Evolutionary conservation across 2,888 invertebrate species (phyloP).

Genomic region (Limnephilus lunatus): DNA sequence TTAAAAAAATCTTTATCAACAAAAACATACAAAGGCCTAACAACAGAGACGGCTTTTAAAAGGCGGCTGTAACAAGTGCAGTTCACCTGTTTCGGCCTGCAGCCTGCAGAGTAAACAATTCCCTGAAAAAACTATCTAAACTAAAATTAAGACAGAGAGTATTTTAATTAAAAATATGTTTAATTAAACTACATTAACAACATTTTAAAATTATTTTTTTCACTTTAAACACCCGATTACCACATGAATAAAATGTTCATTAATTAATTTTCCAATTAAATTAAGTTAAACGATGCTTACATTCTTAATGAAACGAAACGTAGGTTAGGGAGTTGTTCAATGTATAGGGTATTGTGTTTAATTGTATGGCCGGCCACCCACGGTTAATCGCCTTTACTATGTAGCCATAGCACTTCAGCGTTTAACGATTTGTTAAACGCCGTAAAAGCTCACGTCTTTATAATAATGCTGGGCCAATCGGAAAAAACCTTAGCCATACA

Average conservation of each 20-base stretch:
- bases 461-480: slow-evolving; percentile 5
- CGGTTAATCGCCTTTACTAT: slow-evolving; percentile 31
- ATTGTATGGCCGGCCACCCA: slow-evolving; percentile 34
- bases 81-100: too few relatives aligned
- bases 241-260: background rate
- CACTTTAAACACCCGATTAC: too few relatives aligned
- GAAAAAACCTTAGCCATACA: background rate
- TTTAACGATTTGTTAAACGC: slow-evolving; percentile 15
- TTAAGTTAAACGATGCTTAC: background rate
- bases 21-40: background rate
- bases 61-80: too few relatives aligned
- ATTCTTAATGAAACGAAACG: background rate
- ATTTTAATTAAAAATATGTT: too few relatives aligned
- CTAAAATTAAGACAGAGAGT: too few relatives aligned
- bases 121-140: too few relatives aligned
- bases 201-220: too few relatives aligned
- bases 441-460: slow-evolving; percentile 12
- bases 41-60: too few relatives aligned
- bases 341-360: background rate
- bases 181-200: too few relatives aligned
- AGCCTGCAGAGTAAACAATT: too few relatives aligned
- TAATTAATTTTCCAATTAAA: background rate
- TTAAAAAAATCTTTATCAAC: background rate
- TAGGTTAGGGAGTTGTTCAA: background rate
- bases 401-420: slow-evolving; percentile 21